phyloP scores from a whole-genome alignment of 2,113 vertebrate genomes.

The Cebus imitator region DNA sequence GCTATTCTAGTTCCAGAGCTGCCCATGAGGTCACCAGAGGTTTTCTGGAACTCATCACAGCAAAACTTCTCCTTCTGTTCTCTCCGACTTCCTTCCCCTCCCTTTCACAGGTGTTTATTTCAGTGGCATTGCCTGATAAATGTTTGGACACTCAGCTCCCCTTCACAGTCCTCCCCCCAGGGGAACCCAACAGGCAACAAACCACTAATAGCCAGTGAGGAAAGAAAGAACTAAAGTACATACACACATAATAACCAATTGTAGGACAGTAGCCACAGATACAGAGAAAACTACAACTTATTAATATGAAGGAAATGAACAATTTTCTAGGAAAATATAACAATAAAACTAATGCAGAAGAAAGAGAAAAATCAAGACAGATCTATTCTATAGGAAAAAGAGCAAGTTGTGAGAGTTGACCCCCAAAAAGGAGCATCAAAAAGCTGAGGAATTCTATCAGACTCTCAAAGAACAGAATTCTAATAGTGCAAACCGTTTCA shows the following conservation, averaged over 20 bases:
- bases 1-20: background rate
- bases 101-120: background rate
- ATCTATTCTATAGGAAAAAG: background rate
- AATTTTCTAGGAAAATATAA: background rate
- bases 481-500: background rate
- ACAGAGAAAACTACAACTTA: background rate
- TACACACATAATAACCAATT: background rate
- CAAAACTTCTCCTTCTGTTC: background rate
- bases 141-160: background rate
- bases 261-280: background rate
- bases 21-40: background rate
- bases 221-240: background rate
- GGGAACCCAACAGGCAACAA: background rate
- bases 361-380: background rate
- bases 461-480: background rate
- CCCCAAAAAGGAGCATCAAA: background rate
- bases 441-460: background rate
- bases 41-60: accelerated
- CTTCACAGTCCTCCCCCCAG: background rate
- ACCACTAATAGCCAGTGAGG: background rate
- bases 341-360: background rate
- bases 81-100: background rate
- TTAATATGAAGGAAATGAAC: background rate
- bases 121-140: background rate
- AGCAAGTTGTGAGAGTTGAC: background rate